phyloP scores from a whole-genome alignment of 1,140 invertebrate species.

The Acromyrmex charruanus region DNA sequence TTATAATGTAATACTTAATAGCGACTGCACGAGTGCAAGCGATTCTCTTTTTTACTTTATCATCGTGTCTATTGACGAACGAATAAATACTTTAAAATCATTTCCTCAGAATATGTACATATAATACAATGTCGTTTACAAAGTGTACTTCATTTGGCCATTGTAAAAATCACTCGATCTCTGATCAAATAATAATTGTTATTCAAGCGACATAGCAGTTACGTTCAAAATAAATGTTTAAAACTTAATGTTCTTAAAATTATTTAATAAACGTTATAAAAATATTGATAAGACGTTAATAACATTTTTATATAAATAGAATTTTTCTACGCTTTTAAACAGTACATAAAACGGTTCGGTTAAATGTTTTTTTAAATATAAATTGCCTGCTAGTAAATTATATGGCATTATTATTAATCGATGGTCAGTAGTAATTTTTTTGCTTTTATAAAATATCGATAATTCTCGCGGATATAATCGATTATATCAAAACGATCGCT shows the following conservation, averaged over 20 bases:
- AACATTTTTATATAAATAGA: no score
- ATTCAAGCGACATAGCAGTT: neutral
- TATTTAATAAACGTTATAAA: no score
- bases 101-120: neutral
- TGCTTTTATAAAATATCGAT: neutral
- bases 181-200: neutral
- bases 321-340: no score
- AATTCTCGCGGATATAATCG: neutral
- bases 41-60: neutral
- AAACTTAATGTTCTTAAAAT: no score
- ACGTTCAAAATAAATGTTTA: neutral
- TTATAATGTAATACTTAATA: conserved; percentile 49
- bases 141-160: neutral
- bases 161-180: neutral
- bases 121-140: neutral
- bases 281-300: no score
- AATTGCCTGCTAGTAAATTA: conserved; percentile 4
- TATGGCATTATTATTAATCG: neutral
- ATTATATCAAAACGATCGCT: neutral
- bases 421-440: neutral
- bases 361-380: neutral
- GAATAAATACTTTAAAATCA: neutral
- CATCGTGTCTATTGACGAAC: neutral
- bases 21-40: neutral
- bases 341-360: no score